Evolutionary conservation across 2,888 invertebrate genomes (phyloP), one percentile per base, ranked within the genome.

Genomic region (Ramazzottius varieornatus): DNA sequence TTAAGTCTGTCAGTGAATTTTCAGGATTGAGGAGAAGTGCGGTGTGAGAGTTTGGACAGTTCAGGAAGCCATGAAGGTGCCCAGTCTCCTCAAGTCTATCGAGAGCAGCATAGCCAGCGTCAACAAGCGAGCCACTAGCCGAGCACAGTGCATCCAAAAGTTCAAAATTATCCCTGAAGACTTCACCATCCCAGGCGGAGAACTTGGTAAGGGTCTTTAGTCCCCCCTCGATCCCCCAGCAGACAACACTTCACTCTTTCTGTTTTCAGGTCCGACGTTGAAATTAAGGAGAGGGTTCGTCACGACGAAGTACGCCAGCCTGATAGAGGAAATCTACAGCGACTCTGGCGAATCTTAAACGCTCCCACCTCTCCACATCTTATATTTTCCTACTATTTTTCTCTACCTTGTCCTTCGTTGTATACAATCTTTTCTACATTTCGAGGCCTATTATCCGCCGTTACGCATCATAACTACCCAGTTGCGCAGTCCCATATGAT

Each of bases 141-240:
- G 86, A 75, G 91, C 91, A 34, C 87, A 89, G 73, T 85, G 82
- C 74, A 82, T 92, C 66, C 89, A 90, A 77, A 92, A 91, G 74
- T 87, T 89, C 78, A 78, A 82, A 20, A 82, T 92, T 67, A 78
- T 92, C 68, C 87, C 89, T 0, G 80, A 79, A 32, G 91, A 92
- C 75, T 90, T 92, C 77, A 88, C 89, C 33, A 79, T 89, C 68
- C 80, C 82, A 65, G 86, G 86, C 4, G 91, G 89, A 69, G 92
- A 92, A 80, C 78, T 92, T 73, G 90, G 90, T 84, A 75, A 73
- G 77, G n/a, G n/a, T n/a, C n/a, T n/a, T n/a, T n/a, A n/a, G n/a
- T n/a, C n/a, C n/a, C n/a, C n/a, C n/a, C n/a, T n/a, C n/a, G n/a
- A n/a, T n/a, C n/a, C n/a, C n/a, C n/a, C n/a, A n/a, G n/a, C n/a